Evolutionary conservation across 2,888 invertebrate species (phyloP), one percentile per base, ranked within the genome.

Genomic region (Dione juno): DNA sequence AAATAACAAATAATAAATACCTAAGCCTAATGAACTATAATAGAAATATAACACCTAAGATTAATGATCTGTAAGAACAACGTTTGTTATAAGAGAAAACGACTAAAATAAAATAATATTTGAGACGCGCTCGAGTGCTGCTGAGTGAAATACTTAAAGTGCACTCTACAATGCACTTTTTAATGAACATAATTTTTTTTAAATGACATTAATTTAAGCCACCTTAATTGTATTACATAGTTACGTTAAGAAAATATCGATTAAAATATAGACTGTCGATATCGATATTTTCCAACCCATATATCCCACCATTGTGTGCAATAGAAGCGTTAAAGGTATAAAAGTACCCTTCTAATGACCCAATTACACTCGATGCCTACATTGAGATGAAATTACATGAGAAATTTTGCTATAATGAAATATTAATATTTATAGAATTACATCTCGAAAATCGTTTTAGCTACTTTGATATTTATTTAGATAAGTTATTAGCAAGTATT

Each of bases 401-500:
- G 43, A 66, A 35, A 66, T 59, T 59, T 66, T 59, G 66, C 52
- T 66, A 40, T 65, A 59, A 52, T 59, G 57, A 66, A 59, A 70
- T 64, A 70, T 70, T 70, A 70, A 66, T 66, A 65, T 70, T 66
- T 70, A n/a, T 59, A 66, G 19, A 59, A 69, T 69, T 59, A 66
- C 58, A 69, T 52, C 28, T 8, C 41, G 35, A 43, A 58, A 65
- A 41, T 48, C 67, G 61, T 61, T 61, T 59, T 59, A 61, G 61
- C 61, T 61, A 52, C 41, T 41, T 68, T 58, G 14, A 57, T 37
- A 37, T 67, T 68, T 61, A 43, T 41, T 19, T 52, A 6, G n/a
- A n/a, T n/a, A n/a, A n/a, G n/a, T n/a, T 37, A 11, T 16, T 19
- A 5, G 40, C 40, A 28, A 28, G 28, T 28, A 3, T 28, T n/a